Conservation (phyloP, 2,797 vertebrate species). For the Periophthalmus magnuspinnatus region DNA sequence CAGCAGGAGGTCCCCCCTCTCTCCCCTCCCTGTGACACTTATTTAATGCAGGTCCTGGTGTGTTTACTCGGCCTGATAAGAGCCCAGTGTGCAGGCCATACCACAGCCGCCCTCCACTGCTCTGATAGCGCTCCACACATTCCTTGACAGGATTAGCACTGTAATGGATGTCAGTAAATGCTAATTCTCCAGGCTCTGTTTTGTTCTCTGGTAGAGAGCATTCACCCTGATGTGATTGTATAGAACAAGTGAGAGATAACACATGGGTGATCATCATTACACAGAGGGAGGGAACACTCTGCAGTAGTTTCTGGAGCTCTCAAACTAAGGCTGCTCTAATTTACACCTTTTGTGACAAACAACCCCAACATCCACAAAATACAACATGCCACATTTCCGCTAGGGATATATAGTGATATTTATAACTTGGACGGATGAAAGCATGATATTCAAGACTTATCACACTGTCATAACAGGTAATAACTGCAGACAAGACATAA, state of each 20-base stretch:
- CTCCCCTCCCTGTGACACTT: conserved; percentile 70
- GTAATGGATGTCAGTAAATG: conserved; percentile 73
- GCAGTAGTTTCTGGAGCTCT: conserved; percentile 27
- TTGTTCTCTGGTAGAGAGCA: conserved; percentile 56
- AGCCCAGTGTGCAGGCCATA: conserved; percentile 59
- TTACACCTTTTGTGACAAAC: conserved; percentile 14
- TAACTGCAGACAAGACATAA: background rate
- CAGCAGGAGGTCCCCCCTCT: conserved; percentile 55
- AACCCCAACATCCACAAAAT: background rate
- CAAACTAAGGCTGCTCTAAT: conserved; percentile 8
- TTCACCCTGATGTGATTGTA: conserved; percentile 62
- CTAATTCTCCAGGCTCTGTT: conserved; percentile 62
- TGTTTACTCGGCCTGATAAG: conserved; percentile 80
- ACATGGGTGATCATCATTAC: conserved; percentile 62
- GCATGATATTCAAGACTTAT: background rate
- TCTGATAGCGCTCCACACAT: conserved; percentile 69
- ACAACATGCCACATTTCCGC: background rate
- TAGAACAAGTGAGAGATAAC: conserved; percentile 60
- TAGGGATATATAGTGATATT: background rate
- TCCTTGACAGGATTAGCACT: conserved; percentile 71
- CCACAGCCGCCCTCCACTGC: conserved; percentile 48
- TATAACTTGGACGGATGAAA: background rate
- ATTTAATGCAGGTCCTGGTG: conserved; percentile 72
- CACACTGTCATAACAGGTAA: no score
- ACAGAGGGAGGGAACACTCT: conserved; percentile 30